Evolutionary conservation across 2,888 invertebrate genomes (phyloP), one percentile per base, ranked within the genome.

Genomic region (Lysandra coridon): DNA sequence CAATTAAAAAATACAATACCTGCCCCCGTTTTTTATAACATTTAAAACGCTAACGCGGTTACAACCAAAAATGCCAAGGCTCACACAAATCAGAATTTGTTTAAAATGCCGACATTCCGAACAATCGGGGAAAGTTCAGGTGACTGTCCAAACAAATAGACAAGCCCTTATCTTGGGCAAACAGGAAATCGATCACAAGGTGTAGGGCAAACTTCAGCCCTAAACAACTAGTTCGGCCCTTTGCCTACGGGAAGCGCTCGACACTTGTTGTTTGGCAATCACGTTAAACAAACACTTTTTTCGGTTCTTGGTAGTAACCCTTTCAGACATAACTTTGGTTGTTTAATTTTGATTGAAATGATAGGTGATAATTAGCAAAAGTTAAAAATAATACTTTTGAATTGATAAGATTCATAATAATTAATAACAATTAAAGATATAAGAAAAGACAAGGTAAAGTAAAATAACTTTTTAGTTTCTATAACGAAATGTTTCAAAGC

Each of bases 161-260:
- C 82, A 86, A 86, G 84, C 87, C 88, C 89, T 89, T 89, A 89
- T 89, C 89, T 87, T 82, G 60, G 80, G 81, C 85, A 86, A 87
- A 89, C 89, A 89, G 89, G 89, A 89, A 87, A 88, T 87, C 83
- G 87, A 87, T 87, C 87, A 84, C 81, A 83, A 86, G 86, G 85
- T 85, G 87, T 85, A 83, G 84, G 82, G 82, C 84, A 84, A 86
- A 86, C 85, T 85, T 86, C 75, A 64, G 64, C 75, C 49, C 49
- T 49, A 49, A 49, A 75, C 75, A 75, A 75, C 49, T n/a, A 44
- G 23, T 44, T 5, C 30, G 73, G 73, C 81, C 84, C 85, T 86
- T 88, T 89, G 87, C 87, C 84, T 81, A 83, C 82, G 83, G 83
- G 84, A 85, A 84, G 84, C 86, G 85, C 83, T 85, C 84, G 80